Conservation (phyloP, 2,888 invertebrate genomes). For the Dynastes grantii region DNA sequence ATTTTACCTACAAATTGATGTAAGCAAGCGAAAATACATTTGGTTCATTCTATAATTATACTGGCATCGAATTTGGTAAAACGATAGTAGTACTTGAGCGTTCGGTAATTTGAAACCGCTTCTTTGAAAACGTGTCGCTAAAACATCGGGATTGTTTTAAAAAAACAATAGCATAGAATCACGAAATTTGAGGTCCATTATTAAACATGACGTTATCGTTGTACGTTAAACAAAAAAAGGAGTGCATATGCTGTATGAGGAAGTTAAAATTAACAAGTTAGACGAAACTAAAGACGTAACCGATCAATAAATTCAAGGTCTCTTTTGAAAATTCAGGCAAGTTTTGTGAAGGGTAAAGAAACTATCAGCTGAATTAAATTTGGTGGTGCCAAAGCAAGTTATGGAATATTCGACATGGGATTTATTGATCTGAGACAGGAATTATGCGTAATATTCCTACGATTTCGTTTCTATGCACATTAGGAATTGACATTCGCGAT, state of each 20-base stretch:
- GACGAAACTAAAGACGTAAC: background rate
- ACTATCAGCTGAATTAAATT: background rate
- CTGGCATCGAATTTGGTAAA: background rate
- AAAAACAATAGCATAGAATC: conserved; percentile 11
- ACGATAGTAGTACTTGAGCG: background rate
- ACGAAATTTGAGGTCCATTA: conserved; percentile 9
- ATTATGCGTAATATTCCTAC: background rate
- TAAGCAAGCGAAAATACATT: background rate
- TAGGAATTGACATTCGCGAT: background rate
- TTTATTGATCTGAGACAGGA: background rate
- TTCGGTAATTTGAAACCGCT: conserved; percentile 19
- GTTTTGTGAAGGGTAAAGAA: background rate
- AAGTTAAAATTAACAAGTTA: conserved; percentile 18
- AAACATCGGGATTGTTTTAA: conserved; percentile 19
- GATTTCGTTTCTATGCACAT: background rate
- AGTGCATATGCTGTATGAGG: background rate
- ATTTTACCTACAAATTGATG: no score
- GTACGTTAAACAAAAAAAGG: no score
- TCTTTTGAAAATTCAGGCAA: conserved; percentile 3
- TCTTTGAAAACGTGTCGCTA: background rate
- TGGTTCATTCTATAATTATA: background rate
- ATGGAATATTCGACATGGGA: background rate
- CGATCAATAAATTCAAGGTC: conserved; percentile 32
- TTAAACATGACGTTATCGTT: conserved; percentile 2
- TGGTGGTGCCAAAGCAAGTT: background rate